phyloP scores from a whole-genome alignment of 2,888 invertebrate species.

The Hypselothyrea guttata region DNA sequence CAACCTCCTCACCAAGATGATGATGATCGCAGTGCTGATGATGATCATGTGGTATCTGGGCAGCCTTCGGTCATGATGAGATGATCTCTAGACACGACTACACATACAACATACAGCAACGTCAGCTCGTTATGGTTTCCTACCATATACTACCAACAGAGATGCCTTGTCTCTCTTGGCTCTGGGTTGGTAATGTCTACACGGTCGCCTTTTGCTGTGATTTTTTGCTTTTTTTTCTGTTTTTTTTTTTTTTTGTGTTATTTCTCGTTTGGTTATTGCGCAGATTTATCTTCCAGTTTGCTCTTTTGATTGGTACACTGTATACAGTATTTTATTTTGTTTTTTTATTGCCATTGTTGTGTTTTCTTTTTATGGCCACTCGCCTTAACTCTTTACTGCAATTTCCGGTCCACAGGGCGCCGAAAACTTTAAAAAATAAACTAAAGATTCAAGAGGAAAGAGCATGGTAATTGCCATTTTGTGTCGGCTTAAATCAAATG shows the following conservation, averaged over 20 bases:
- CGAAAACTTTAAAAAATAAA: neutral
- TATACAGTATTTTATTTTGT: conserved; percentile 20
- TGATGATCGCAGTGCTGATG: conserved; percentile 9
- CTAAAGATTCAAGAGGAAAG: conserved; percentile 6
- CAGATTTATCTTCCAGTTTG: conserved; percentile 49
- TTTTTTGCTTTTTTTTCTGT: conserved; percentile 13
- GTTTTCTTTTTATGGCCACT: conserved; percentile 20
- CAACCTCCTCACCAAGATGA: conserved; percentile 26
- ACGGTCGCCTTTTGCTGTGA: conserved; percentile 40
- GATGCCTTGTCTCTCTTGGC: conserved; percentile 18
- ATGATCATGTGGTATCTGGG: conserved; percentile 24
- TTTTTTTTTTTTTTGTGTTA: conserved; percentile 41
- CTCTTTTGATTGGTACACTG: conserved; percentile 45
- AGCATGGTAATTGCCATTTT: conserved; percentile 28
- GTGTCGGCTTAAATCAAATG: conserved; percentile 32
- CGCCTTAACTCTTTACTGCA: conserved; percentile 34
- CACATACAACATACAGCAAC: conserved; percentile 39
- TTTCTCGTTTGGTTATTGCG: conserved; percentile 57
- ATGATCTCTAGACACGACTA: conserved; percentile 49
- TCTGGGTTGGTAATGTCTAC: conserved; percentile 20
- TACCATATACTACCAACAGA: conserved; percentile 9
- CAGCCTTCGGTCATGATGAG: conserved; percentile 57
- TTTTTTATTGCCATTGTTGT: conserved; percentile 5
- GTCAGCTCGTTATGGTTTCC: conserved; percentile 67
- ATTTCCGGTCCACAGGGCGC: conserved; percentile 41